Conservation (phyloP, 2,113 vertebrate species). For the Ramphastos sulfuratus region DNA sequence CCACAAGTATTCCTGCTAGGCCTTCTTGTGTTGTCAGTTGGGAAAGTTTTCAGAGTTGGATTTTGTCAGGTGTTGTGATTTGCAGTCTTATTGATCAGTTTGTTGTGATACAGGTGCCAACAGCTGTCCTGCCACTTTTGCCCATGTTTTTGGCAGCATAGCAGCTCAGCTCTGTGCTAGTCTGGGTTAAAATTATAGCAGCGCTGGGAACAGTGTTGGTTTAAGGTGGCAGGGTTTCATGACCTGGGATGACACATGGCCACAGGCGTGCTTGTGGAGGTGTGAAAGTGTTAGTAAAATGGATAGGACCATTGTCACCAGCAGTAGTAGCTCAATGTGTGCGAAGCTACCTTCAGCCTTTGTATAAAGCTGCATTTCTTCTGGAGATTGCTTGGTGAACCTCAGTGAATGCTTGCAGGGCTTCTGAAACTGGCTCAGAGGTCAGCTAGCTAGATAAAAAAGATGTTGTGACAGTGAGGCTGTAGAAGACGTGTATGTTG, state of each 20-base stretch:
- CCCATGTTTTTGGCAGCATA: neutral
- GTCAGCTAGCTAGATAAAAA: neutral
- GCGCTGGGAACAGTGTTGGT: neutral
- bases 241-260: fast-evolving
- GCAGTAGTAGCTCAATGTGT: neutral
- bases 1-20: neutral
- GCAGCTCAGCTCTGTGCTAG: neutral
- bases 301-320: neutral
- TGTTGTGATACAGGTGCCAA: neutral
- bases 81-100: neutral
- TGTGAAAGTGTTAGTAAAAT: neutral
- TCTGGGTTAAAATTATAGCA: neutral
- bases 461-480: neutral
- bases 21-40: neutral
- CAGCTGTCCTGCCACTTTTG: neutral
- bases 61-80: neutral
- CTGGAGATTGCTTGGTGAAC: neutral
- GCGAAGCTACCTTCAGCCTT: neutral
- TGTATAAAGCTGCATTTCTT: neutral
- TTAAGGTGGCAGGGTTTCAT: neutral
- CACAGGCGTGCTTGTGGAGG: neutral
- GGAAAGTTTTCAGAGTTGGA: neutral
- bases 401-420: neutral
- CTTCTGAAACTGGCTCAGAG: neutral
- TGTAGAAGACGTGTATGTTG: neutral